Conservation (phyloP, 2,797 vertebrate species). For the Lates japonicus region DNA sequence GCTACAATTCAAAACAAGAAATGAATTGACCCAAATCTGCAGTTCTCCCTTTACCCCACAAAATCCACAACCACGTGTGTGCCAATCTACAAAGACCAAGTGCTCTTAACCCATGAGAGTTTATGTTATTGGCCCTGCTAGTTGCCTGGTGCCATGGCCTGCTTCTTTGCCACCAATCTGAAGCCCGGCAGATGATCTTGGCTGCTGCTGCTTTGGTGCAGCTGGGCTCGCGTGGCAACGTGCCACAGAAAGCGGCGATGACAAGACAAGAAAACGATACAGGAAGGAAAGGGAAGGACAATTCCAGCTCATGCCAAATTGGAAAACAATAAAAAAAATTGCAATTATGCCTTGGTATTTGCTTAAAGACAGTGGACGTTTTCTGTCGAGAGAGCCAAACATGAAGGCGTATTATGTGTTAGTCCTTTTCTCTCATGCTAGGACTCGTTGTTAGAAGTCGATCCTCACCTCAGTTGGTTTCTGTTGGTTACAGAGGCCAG, state of each 20-base stretch:
- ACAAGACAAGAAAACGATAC: conserved; percentile 50
- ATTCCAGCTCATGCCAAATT: conserved; percentile 27
- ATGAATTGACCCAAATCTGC: conserved; percentile 41
- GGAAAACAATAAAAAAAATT: conserved; percentile 27
- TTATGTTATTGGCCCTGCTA: conserved; percentile 57
- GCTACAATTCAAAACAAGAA: conserved; percentile 22
- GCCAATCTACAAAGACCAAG: conserved; percentile 64
- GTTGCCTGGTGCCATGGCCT: conserved; percentile 38
- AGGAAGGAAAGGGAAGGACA: conserved; percentile 51
- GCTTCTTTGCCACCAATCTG: conserved; percentile 58
- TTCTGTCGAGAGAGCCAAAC: conserved; percentile 9
- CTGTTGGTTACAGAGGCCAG: conserved; percentile 48
- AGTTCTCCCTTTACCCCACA: conserved; percentile 35
- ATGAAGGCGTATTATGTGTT: conserved; percentile 2
- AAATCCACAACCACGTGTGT: conserved; percentile 57
- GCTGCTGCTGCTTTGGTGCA: conserved; percentile 67
- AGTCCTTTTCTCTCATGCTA: background rate
- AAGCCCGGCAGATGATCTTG: conserved; percentile 71
- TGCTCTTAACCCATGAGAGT: conserved; percentile 63
- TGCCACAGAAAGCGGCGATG: conserved; percentile 57
- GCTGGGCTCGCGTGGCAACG: conserved; percentile 69
- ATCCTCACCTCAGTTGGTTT: conserved; percentile 57
- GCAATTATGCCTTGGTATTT: conserved; percentile 19
- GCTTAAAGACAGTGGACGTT: background rate
- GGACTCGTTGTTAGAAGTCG: conserved; percentile 29